phyloP scores from a whole-genome alignment of 2,113 vertebrate genomes.

The Girardinichthys multiradiatus region DNA sequence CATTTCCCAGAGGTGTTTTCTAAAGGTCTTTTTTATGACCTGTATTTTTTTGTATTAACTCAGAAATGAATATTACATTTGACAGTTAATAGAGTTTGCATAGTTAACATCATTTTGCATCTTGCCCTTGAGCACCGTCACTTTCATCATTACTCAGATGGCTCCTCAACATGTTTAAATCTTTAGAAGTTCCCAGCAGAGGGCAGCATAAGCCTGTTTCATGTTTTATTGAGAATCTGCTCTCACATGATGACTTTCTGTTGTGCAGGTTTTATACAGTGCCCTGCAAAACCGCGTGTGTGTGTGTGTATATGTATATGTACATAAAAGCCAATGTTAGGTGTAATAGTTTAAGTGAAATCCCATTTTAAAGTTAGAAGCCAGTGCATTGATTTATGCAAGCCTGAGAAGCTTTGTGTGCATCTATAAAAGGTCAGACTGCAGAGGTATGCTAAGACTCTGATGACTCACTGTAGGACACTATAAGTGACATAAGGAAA shows the following conservation, averaged over 20 bases:
- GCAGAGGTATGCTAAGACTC: not conserved
- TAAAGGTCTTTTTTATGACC: not conserved
- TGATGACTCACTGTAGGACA: not conserved
- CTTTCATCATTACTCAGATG: not conserved
- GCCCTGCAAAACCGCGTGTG: no score
- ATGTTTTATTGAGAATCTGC: not conserved
- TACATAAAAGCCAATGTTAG: no score
- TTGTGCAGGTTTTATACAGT: not conserved
- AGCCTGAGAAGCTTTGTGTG: no score
- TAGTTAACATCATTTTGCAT: not conserved
- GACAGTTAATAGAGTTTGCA: not conserved
- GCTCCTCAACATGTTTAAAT: slow-evolving; percentile 9
- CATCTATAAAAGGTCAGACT: not conserved
- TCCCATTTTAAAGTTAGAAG: no score
- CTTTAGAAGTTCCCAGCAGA: slow-evolving; percentile 52
- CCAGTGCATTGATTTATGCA: not conserved
- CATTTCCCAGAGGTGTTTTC: not conserved
- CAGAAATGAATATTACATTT: not conserved
- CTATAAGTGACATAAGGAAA: not conserved
- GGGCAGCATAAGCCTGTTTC: slow-evolving; percentile 49
- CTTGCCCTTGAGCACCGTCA: not conserved
- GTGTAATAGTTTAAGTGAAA: no score
- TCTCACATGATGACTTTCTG: not conserved
- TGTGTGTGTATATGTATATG: no score
- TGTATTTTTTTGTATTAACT: not conserved